phyloP scores from a whole-genome alignment of 2,113 vertebrate genomes.

The Sitta europaea region DNA sequence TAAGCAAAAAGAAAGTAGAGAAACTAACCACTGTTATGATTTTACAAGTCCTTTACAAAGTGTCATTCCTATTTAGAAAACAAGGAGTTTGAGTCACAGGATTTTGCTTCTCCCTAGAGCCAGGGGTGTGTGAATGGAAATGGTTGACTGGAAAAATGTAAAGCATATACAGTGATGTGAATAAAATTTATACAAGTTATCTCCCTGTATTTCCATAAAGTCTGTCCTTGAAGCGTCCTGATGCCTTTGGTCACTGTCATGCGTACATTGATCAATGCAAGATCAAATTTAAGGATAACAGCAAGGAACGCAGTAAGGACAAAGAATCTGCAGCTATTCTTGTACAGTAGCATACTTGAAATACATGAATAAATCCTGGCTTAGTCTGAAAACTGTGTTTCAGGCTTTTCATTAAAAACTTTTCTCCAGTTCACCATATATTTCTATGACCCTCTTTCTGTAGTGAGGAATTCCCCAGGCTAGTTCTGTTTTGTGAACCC shows the following conservation, averaged over 20 bases:
- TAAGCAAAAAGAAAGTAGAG: not conserved
- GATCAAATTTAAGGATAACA: not conserved
- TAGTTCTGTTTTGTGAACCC: not conserved
- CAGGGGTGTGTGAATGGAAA: not conserved
- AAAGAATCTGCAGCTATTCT: not conserved
- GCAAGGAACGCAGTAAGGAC: not conserved
- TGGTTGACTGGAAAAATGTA: not conserved
- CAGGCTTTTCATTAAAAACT: not conserved
- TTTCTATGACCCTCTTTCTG: not conserved
- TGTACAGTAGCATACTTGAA: not conserved
- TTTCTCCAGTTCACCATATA: not conserved
- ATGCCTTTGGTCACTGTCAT: not conserved
- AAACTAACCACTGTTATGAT: not conserved
- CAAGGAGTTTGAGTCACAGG: not conserved
- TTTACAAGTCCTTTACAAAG: not conserved
- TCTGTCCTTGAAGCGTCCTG: not conserved
- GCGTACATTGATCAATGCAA: not conserved
- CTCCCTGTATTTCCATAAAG: not conserved
- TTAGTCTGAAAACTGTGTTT: not conserved
- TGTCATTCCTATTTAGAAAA: not conserved
- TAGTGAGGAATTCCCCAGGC: not conserved
- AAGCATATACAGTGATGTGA: not conserved
- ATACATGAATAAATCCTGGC: not conserved
- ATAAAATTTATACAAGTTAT: not conserved
- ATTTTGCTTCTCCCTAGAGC: not conserved